Percentiles rank a stretch among this genome's conserved stretches.
phyloP scores from a whole-genome alignment of 2,888 invertebrate genomes.

The Catocala fraxini region DNA sequence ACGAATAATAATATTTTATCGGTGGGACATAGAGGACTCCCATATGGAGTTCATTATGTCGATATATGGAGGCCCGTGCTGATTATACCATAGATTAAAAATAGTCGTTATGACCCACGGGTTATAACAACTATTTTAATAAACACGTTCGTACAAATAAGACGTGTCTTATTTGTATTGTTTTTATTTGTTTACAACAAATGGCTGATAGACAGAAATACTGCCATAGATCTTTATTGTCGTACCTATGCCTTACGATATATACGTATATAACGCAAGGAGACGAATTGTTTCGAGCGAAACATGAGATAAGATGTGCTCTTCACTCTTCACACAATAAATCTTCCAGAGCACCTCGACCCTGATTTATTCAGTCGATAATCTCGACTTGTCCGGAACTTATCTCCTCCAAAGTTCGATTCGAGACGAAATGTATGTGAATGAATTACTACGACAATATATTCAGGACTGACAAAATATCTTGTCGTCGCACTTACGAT shows the following conservation, averaged over 20 bases:
- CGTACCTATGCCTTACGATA: constrained; percentile 8
- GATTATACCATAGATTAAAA: constrained; percentile 22
- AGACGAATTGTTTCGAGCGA: constrained; percentile 55
- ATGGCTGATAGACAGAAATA: constrained; percentile 25
- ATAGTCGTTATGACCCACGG: constrained; percentile 32
- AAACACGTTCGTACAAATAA: too few species aligned
- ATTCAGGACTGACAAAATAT: constrained; percentile 48
- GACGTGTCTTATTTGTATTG: too few species aligned
- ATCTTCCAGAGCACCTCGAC: constrained; percentile 64
- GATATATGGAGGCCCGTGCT: constrained; percentile 36
- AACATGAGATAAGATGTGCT: constrained; percentile 60
- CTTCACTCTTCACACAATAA: constrained; percentile 62
- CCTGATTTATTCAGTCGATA: constrained; percentile 75
- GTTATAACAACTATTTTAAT: too few species aligned
- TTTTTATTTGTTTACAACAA: constrained; percentile 27
- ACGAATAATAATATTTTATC: background rate
- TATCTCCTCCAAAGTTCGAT: constrained; percentile 61
- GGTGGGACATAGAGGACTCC: background rate
- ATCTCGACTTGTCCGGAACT: constrained; percentile 66
- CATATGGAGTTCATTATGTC: constrained; percentile 19
- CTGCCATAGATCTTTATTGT: constrained; percentile 39
- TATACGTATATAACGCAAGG: constrained; percentile 29
- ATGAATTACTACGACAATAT: constrained; percentile 50
- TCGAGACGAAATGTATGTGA: constrained; percentile 48
- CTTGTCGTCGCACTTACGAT: constrained; percentile 29